phyloP scores from a whole-genome alignment of 2,797 vertebrate species.

The Sebastes taczanowskii region DNA sequence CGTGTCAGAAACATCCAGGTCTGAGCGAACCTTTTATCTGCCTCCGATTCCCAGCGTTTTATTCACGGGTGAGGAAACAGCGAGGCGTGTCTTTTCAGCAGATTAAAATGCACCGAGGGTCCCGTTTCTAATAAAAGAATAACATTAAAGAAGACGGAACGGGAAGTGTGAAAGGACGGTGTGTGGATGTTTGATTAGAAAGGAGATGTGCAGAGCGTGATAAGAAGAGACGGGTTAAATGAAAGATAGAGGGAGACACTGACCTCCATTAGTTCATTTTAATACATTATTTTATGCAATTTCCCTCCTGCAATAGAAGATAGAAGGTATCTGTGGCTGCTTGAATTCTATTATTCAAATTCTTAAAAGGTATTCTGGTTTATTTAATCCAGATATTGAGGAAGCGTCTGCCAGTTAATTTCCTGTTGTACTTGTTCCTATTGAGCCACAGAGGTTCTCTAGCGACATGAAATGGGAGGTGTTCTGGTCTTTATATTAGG shows the following conservation, averaged over 20 bases:
- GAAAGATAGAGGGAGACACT: background rate
- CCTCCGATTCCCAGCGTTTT: background rate
- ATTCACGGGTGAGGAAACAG: background rate
- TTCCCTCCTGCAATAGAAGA: background rate
- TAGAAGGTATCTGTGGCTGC: background rate
- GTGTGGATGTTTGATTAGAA: conserved; percentile 18
- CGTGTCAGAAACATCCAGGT: background rate
- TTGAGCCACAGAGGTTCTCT: background rate
- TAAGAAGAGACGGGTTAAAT: conserved; percentile 16
- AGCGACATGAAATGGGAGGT: background rate
- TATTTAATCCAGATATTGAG: background rate
- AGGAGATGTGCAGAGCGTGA: background rate
- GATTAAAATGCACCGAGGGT: conserved; percentile 29
- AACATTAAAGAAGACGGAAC: background rate
- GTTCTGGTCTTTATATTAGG: too few relatives aligned
- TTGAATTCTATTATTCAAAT: background rate
- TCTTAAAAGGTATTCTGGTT: background rate
- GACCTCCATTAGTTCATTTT: conserved; percentile 16
- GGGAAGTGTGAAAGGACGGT: background rate
- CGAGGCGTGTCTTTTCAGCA: background rate
- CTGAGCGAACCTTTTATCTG: background rate
- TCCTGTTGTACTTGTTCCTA: background rate
- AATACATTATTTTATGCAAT: background rate
- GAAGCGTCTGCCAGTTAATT: background rate
- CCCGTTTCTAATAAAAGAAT: conserved; percentile 7